A percentile compares a stretch with the other conserved stretches of the same genome.
Conservation (phyloP, 2,888 invertebrate genomes). For the Digitonthophagus gazella region DNA sequence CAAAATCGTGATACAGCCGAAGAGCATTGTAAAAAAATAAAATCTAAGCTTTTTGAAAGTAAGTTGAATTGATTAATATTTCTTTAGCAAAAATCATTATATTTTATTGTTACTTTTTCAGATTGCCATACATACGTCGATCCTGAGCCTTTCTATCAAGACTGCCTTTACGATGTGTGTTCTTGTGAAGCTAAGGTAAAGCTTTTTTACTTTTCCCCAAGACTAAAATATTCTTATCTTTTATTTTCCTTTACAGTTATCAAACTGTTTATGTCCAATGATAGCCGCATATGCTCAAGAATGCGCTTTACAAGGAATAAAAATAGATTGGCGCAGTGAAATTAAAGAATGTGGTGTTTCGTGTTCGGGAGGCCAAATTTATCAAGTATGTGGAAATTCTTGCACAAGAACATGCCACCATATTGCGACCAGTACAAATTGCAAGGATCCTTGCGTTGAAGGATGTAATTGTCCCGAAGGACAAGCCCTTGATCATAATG, state of each 20-base stretch:
- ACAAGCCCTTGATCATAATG: constrained; percentile 67
- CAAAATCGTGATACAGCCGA: constrained; percentile 71
- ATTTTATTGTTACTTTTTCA: constrained; percentile 43
- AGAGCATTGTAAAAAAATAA: constrained; percentile 67
- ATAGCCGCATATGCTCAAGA: constrained; percentile 78
- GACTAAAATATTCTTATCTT: neutral
- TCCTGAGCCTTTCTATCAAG: constrained; percentile 72
- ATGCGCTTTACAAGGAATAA: constrained; percentile 70
- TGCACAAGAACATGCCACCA: constrained; percentile 76
- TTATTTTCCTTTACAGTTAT: constrained; percentile 33
- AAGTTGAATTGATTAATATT: constrained; percentile 25
- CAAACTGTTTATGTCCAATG: constrained; percentile 75
- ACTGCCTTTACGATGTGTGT: constrained; percentile 87
- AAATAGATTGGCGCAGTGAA: constrained; percentile 75
- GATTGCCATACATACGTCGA: constrained; percentile 84
- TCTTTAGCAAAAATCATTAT: too few relatives aligned
- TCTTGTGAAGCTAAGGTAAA: constrained; percentile 64
- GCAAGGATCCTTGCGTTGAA: constrained; percentile 72
- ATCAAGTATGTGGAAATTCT: constrained; percentile 79
- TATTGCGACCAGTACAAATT: constrained; percentile 53
- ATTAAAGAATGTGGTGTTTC: constrained; percentile 76
- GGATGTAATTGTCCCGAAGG: constrained; percentile 88
- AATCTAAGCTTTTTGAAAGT: constrained; percentile 67
- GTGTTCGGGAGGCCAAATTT: constrained; percentile 77
- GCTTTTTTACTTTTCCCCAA: constrained; percentile 37